Percentiles rank a stretch among this genome's conserved stretches.
phyloP scores from a whole-genome alignment of 2,113 vertebrate genomes.

The Ctenodactylus gundi region DNA sequence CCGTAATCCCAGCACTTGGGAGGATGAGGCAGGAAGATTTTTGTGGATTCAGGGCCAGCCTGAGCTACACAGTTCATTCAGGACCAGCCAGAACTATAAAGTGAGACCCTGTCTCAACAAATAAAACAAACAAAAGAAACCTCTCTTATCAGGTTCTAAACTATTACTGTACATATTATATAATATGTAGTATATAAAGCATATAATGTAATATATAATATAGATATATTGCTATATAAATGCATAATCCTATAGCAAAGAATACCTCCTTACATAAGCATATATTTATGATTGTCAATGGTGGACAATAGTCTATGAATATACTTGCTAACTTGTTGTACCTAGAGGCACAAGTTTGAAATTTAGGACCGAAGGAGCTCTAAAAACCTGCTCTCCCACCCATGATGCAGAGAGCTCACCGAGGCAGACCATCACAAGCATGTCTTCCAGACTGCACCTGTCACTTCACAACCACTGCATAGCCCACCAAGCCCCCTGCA shows the following conservation, averaged over 20 bases:
- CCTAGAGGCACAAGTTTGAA: neutral
- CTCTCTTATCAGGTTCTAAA: neutral
- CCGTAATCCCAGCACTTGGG: no score
- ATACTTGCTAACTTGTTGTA: slow-evolving; percentile 8
- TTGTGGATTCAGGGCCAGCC: no score
- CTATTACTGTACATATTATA: neutral
- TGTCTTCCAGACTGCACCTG: neutral
- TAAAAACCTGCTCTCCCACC: neutral
- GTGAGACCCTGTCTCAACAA: no score
- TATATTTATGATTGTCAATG: neutral
- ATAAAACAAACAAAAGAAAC: no score
- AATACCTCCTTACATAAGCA: neutral
- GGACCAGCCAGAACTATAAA: no score
- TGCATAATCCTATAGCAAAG: neutral
- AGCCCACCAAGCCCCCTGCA: neutral
- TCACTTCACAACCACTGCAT: neutral
- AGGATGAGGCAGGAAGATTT: no score
- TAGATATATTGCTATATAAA: neutral
- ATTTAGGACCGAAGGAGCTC: neutral
- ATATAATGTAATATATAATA: neutral
- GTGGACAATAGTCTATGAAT: neutral
- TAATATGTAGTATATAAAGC: neutral
- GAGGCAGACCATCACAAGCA: neutral
- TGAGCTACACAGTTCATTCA: no score
- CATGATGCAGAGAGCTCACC: neutral